A percentile compares a stretch with the other conserved stretches of the same genome.
Conservation (phyloP, 1,140 invertebrate species). For the Brachionus koreanus region DNA sequence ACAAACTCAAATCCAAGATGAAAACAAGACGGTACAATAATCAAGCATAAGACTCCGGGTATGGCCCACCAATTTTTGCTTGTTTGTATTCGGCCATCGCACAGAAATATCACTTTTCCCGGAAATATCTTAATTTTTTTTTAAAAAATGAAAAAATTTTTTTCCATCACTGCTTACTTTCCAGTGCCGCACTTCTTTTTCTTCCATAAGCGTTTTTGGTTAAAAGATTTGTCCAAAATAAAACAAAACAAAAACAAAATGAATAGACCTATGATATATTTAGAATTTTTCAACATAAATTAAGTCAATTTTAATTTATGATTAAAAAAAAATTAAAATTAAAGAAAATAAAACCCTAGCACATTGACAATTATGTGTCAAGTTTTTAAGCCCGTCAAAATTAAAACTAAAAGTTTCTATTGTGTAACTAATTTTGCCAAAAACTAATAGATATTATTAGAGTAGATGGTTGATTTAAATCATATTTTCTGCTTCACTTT, state of each 20-base stretch:
- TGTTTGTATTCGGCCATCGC: constrained; percentile 9
- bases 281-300: background rate
- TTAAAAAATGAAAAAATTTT: background rate
- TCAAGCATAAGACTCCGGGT: background rate
- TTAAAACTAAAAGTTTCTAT: background rate
- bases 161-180: background rate
- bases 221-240: background rate
- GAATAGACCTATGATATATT: background rate
- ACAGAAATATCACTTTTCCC: constrained; percentile 4
- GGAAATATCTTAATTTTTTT: constrained; percentile 26
- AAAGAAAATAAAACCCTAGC: background rate
- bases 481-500: background rate
- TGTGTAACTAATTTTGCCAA: background rate
- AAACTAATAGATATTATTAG: background rate
- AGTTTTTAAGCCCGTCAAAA: background rate
- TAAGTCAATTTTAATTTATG: constrained; percentile 1
- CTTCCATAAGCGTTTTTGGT: background rate
- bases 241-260: background rate
- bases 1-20: constrained; percentile 44
- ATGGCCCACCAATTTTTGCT: constrained; percentile 38
- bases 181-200: constrained; percentile 18
- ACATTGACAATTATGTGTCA: constrained; percentile 30
- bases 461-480: background rate
- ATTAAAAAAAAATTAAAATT: background rate
- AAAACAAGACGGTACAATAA: constrained; percentile 16